phyloP scores from a whole-genome alignment of 2,888 invertebrate genomes.

The Hypena proboscidalis region DNA sequence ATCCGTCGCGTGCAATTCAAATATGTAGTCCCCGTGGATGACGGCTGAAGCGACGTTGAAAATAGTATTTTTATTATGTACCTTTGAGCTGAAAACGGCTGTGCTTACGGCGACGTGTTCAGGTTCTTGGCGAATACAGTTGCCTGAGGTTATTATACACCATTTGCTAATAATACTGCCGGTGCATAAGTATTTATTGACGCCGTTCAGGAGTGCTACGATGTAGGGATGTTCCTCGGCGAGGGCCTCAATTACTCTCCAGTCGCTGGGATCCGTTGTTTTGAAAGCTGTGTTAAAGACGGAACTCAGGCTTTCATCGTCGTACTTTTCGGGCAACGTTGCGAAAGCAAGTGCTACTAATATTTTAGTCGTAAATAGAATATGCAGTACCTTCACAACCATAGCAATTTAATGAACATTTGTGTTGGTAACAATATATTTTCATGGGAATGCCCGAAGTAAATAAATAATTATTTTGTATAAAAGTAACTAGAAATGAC shows the following conservation, averaged over 20 bases:
- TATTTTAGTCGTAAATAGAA: constrained; percentile 31
- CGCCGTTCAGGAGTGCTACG: constrained; percentile 56
- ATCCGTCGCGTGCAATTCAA: constrained; percentile 43
- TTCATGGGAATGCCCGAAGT: no score
- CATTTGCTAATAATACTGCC: constrained; percentile 58
- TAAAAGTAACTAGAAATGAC: no score
- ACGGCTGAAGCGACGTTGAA: constrained; percentile 48
- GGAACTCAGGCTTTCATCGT: constrained; percentile 1
- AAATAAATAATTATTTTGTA: no score
- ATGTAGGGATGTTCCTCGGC: constrained; percentile 66
- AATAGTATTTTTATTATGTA: constrained; percentile 44
- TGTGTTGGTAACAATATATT: constrained; percentile 18
- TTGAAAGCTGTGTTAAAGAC: background rate
- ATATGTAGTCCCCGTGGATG: constrained; percentile 57
- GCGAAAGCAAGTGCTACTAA: constrained; percentile 17
- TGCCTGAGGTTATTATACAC: constrained; percentile 65
- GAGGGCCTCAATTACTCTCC: constrained; percentile 57
- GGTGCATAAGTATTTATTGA: constrained; percentile 58
- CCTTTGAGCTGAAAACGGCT: constrained; percentile 49
- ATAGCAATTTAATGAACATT: constrained; percentile 48
- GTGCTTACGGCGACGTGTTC: constrained; percentile 52
- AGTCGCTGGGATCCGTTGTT: constrained; percentile 32
- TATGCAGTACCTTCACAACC: constrained; percentile 46
- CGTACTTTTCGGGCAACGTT: constrained; percentile 1
- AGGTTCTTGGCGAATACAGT: constrained; percentile 52